Evolutionary conservation across 2,888 invertebrate species (phyloP).

Genomic region (Opisthograptis luteolata): DNA sequence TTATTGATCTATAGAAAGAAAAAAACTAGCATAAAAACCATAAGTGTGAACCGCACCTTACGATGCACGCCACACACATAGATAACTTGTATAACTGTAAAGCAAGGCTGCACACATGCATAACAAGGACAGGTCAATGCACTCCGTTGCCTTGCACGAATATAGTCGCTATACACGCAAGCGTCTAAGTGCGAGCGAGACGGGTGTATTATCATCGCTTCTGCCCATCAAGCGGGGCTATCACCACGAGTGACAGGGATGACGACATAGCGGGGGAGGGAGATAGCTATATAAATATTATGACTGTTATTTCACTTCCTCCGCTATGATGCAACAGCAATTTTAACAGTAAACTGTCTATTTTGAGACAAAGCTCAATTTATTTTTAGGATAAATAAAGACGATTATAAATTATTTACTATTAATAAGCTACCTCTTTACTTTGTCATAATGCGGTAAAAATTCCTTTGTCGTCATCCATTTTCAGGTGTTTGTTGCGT

Average conservation of each 20-base stretch:
- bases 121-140: constrained; percentile 84
- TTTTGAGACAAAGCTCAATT: constrained; percentile 75
- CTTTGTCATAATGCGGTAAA: constrained; percentile 1
- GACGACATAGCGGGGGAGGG: constrained; percentile 61
- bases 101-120: constrained; percentile 82
- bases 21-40: constrained; percentile 14
- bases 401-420: constrained; percentile 32
- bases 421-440: constrained; percentile 6
- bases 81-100: constrained; percentile 72
- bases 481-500: too few species aligned
- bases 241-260: constrained; percentile 68
- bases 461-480: too few species aligned
- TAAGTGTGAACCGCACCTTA: constrained; percentile 71
- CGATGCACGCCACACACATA: constrained; percentile 73
- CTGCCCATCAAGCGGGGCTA: constrained; percentile 56
- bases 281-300: constrained; percentile 80
- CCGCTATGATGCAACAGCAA: constrained; percentile 80
- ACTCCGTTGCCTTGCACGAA: constrained; percentile 81
- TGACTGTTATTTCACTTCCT: constrained; percentile 84
- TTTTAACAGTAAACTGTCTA: constrained; percentile 73
- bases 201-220: constrained; percentile 48
- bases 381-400: constrained; percentile 57
- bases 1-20: constrained; percentile 31
- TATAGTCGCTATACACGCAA: constrained; percentile 56
- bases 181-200: constrained; percentile 52